Conservation (phyloP, 2,888 invertebrate genomes). For the Parnassius mnemosyne region DNA sequence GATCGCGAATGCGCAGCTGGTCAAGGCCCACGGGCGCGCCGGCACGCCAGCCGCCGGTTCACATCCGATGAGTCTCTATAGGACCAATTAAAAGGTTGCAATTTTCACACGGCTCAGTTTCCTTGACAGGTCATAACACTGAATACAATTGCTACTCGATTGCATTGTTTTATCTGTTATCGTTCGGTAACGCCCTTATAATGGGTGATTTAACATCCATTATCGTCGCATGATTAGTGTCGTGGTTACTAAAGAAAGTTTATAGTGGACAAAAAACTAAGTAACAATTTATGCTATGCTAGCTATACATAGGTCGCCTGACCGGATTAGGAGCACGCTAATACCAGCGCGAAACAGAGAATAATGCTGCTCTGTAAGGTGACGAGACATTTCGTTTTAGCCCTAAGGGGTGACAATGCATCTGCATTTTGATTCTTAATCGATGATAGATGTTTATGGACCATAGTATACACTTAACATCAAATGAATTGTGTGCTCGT, state of each 20-base stretch:
- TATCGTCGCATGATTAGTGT: slow-evolving; percentile 13
- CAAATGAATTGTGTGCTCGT: too few species aligned
- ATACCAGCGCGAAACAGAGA: too few species aligned
- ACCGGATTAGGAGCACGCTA: too few species aligned
- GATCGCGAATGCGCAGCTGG: slow-evolving; percentile 28
- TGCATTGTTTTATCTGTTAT: slow-evolving; percentile 24
- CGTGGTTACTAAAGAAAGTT: slow-evolving; percentile 18
- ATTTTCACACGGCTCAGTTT: slow-evolving; percentile 27
- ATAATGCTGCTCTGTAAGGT: too few species aligned
- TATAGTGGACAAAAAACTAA: background rate
- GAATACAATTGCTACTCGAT: slow-evolving; percentile 22
- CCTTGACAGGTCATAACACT: slow-evolving; percentile 23
- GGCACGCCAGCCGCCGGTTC: slow-evolving; percentile 31
- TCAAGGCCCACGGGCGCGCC: slow-evolving; percentile 34
- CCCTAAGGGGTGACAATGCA: too few species aligned
- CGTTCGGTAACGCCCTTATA: slow-evolving; percentile 20
- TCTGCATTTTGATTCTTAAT: too few species aligned
- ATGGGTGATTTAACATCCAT: slow-evolving; percentile 3
- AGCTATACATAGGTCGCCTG: too few species aligned
- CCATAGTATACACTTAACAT: too few species aligned
- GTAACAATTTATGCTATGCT: too few species aligned
- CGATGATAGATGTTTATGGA: too few species aligned
- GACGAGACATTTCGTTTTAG: too few species aligned
- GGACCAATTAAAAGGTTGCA: slow-evolving; percentile 26
- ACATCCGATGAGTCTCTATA: slow-evolving; percentile 19